Base-by-base conservation (phyloP, 2,888 invertebrate genomes). In the Lamellibrachia satsuma region DNA sequence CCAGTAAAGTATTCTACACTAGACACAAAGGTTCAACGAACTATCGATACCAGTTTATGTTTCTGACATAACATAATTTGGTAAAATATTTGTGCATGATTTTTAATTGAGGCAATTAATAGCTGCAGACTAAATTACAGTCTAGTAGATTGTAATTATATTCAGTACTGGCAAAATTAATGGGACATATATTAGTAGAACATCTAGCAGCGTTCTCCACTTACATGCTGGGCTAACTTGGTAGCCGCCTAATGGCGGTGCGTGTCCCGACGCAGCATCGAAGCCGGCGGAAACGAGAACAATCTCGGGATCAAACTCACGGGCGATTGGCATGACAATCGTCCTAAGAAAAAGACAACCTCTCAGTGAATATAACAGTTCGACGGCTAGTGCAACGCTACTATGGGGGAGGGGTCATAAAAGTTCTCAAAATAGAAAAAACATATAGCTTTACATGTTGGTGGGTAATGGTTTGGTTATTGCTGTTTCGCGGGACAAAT, bases 281-380 rank as follows among this genome's bases (percentile, higher is more conserved):
- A 99, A 99, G 93, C 99, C 99, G 95, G 99, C 98, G 92, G 99
- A 99, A 93, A 99, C 99, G 94, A 99, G 97, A 94, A 99, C 98
- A 94, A 99, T 97, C 96, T 99, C 99, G 0, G 99, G 99, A 96
- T 98, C 97, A 95, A 96, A 97, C 92, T 96, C 96, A 97, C 98
- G 98, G 57, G 99, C 99, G 94, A 99, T 98, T 90, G 99, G 99
- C 98, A 99, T 98, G 94, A 99, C 98, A 95, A 99, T 97, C 93
- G 98, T 97, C 95, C 99, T 97, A 39, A 96, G 93, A 96, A 94
- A 39, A 52, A 52, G 4, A 75, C n/a, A 22, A 75, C 22, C 15
- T 22, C 75, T 22, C 75, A 22, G 22, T 75, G 75, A 75, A 75
- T 75, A n/a, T 15, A 0, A 75, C 75, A 57, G 57, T 8, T 75